Evolutionary conservation across 2,888 invertebrate genomes (phyloP), one percentile per base, ranked within the genome.

Genomic region (Nowickia ferox): DNA sequence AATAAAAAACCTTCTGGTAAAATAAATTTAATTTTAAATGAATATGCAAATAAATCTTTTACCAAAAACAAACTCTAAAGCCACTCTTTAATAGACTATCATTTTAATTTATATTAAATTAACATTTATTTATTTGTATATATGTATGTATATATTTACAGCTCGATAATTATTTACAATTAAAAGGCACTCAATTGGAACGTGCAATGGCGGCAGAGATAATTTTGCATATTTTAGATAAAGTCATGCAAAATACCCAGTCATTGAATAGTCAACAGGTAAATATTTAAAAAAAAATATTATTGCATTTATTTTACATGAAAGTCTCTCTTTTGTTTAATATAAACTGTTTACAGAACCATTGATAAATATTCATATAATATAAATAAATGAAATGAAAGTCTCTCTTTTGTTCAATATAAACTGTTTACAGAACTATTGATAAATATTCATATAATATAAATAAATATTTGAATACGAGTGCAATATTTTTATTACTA

Each of bases 211-310:
- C 95, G 13, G 94, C 94, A 51, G 93, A 94, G 88, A 93, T 94
- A 61, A 93, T 95, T 88, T 93, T 94, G 89, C 93, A 94, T 81
- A 95, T 96, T 87, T 93, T 95, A 55, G 95, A 96, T 91, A 94
- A 94, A 88, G 93, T 97, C 68, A 92, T 96, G 88, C 94, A 94
- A 89, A 95, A 94, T 88, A 94, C 94, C 46, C 94, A 95, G 89
- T 95, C 96, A 13, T 94, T 97, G 88, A 94, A 96, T 84, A 95
- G 95, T 93, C 95, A 96, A 92, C 94, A 96, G 94, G 97, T 97
- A 91, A 92, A 93, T 91, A 71, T 19, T 13, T n/a, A n/a, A 30
- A 30, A 30, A 30, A 48, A 1, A 63, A 76, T 88, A 87, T 72
- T 40, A 51, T 71, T 48, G 9, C 15, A 10, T 22, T 30, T 38